Conservation (phyloP, 2,113 vertebrate genomes). For the Equus quagga region DNA sequence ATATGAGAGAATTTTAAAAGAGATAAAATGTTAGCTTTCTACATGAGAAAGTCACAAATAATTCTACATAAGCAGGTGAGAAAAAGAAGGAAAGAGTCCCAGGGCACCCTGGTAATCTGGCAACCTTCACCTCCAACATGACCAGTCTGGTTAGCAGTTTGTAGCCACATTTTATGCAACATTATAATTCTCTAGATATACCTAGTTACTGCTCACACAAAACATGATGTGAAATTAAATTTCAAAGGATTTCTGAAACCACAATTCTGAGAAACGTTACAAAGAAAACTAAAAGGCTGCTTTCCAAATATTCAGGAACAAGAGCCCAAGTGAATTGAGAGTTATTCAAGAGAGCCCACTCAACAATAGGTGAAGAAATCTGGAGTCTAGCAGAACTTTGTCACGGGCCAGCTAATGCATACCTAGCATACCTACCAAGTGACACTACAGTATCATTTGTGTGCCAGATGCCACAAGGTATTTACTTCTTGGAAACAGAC, state of each 20-base stretch:
- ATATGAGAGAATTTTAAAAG: neutral
- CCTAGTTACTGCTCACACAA: neutral
- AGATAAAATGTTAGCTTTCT: neutral
- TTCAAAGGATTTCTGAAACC: neutral
- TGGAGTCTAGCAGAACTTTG: neutral
- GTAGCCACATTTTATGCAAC: neutral
- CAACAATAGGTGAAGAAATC: neutral
- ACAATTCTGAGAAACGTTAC: neutral
- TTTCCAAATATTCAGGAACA: neutral
- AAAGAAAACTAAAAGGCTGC: neutral
- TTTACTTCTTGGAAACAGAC: neutral
- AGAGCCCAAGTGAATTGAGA: neutral
- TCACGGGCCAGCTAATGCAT: neutral
- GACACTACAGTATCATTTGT: neutral
- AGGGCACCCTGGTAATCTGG: neutral
- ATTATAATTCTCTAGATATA: neutral
- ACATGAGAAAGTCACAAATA: neutral
- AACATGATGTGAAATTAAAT: neutral
- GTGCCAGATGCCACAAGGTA: neutral
- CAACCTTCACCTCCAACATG: neutral
- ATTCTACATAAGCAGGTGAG: neutral
- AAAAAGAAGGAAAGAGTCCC: neutral
- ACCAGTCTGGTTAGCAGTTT: neutral
- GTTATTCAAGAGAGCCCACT: neutral
- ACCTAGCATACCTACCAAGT: neutral